Percentiles rank a stretch among this genome's conserved stretches.
Conservation (phyloP, 2,113 vertebrate genomes). For the Varanus komodoensis region DNA sequence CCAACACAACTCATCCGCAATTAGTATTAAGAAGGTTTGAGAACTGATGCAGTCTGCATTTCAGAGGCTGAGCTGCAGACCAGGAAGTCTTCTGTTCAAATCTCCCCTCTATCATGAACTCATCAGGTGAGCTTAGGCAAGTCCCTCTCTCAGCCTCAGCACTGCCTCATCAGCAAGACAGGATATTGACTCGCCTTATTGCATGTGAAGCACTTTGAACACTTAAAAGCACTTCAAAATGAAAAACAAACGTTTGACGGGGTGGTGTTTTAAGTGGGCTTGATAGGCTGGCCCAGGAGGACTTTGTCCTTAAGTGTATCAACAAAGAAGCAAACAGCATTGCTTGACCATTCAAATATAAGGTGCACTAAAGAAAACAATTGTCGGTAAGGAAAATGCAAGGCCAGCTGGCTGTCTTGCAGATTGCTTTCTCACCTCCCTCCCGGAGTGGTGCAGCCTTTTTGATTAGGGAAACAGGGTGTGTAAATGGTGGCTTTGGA, state of each 20-base stretch:
- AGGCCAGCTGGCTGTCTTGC: neutral
- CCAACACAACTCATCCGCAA: too few species aligned
- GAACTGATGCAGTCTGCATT: too few species aligned
- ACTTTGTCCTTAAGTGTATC: neutral
- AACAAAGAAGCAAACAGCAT: neutral
- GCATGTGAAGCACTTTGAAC: neutral
- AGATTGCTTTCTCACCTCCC: neutral
- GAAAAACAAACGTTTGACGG: neutral
- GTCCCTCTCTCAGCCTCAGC: neutral
- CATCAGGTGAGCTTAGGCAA: neutral
- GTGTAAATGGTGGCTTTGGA: accelerated
- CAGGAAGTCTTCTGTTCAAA: too few species aligned
- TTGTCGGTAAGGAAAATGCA: neutral
- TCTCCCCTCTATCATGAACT: too few species aligned
- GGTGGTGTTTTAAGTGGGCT: neutral
- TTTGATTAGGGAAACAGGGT: neutral
- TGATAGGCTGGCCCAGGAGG: neutral
- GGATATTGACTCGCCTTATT: neutral
- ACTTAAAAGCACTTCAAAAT: neutral
- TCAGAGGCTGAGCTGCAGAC: too few species aligned
- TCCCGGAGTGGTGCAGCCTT: neutral
- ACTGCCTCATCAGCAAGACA: neutral
- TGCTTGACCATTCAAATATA: neutral
- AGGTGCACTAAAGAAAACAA: neutral
- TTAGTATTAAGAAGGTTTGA: too few species aligned